Evolutionary conservation across 2,888 invertebrate genomes (phyloP), one percentile per base, ranked within the genome.

Genomic region (Dusona sp.): DNA sequence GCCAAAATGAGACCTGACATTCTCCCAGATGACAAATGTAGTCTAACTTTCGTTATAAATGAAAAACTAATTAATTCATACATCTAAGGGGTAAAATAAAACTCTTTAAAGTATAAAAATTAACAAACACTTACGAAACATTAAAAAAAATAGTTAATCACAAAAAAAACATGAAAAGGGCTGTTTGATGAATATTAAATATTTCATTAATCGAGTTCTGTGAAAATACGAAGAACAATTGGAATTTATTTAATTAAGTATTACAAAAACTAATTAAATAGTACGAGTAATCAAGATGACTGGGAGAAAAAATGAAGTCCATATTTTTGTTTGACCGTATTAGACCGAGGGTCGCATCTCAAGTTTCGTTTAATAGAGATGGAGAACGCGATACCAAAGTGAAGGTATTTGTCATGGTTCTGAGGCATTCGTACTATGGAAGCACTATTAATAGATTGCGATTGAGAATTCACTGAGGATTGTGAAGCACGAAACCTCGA

Each of bases 401-500:
- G 48, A 48, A 48, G 48, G 48, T 48, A 48, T 48, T 48, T 48
- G 48, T 48, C 19, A 16, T 48, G 48, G 48, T 48, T 48, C 64
- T 33, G 33, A 64, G 64, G 64, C 16, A 64, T 64, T 64, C 7
- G 64, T 64, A 48, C 48, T 48, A 48, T 48, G 48, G 48, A 48
- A 48, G 13, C 33, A n/a, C 68, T 54, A 38, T 68, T 65, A 68
- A 78, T 54, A 48, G 22, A 67, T 51, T 57, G 42, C 42, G 38
- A 54, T 54, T 22, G 51, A 42, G 68, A 54, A 38, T 42, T 67
- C 45, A 42, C 38, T 25, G 38, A 57, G 29, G 38, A 79, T 42
- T 29, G 79, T 19, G 13, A 42, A 78, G 54, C 78, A 67, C 67
- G 67, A 51, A 78, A 38, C 67, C 51, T 51, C 67, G 54, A 11